phyloP scores from a whole-genome alignment of 2,113 vertebrate genomes.

The Xiphophorus hellerii region DNA sequence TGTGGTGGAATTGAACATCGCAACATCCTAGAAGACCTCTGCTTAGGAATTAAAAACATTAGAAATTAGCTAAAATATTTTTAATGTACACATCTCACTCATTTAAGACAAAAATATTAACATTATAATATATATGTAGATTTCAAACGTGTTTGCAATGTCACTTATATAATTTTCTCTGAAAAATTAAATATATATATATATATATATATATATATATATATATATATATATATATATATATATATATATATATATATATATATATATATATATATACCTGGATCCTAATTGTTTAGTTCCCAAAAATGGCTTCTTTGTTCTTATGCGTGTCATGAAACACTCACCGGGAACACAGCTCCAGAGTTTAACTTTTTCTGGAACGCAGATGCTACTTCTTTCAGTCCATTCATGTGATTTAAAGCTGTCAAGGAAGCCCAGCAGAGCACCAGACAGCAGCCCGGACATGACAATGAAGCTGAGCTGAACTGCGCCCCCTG shows the following conservation, averaged over 20 bases:
- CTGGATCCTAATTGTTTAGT: neutral
- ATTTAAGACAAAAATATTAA: neutral
- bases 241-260: too few species aligned
- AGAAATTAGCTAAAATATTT: neutral
- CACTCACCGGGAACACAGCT: slow-evolving; percentile 38
- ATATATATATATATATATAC: too few species aligned
- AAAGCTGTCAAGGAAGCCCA: slow-evolving; percentile 56
- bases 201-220: too few species aligned
- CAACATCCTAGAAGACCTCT: neutral
- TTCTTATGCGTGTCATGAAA: slow-evolving; percentile 36
- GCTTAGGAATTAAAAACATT: neutral
- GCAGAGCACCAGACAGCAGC: slow-evolving; percentile 52
- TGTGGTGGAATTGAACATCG: slow-evolving; percentile 64
- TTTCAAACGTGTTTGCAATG: neutral
- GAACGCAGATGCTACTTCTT: slow-evolving; percentile 62
- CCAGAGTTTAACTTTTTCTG: slow-evolving; percentile 43
- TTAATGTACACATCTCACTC: neutral
- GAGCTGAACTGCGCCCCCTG: slow-evolving; percentile 73
- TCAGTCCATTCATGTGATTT: slow-evolving; percentile 68
- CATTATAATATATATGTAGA: neutral
- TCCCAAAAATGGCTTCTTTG: slow-evolving; percentile 10
- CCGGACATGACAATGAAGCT: slow-evolving; percentile 70
- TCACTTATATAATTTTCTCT: neutral
- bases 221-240: too few species aligned
- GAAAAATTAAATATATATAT: neutral